phyloP scores from a whole-genome alignment of 37 sponge, comb jelly and placozoan species.

The Hormiphora californensis region DNA sequence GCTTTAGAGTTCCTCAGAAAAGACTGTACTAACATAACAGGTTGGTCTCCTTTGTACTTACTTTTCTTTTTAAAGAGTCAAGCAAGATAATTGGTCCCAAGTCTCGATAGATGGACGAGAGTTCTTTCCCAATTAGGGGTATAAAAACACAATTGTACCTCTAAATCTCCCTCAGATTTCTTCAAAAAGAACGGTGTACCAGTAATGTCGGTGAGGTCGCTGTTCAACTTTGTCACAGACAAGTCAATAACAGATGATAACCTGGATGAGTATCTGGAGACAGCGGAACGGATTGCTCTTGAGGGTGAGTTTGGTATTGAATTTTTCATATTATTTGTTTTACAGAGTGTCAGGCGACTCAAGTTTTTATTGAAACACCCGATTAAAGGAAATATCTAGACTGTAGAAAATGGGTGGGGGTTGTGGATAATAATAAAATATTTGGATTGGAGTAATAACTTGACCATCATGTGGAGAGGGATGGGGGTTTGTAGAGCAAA shows the following conservation, averaged over 20 bases:
- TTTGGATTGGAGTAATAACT: too few relatives aligned
- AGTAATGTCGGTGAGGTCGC: conserved; percentile 80
- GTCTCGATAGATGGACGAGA: too few relatives aligned
- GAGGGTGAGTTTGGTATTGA: neutral
- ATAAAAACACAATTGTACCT: too few relatives aligned
- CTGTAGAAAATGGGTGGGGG: too few relatives aligned
- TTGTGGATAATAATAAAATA: too few relatives aligned
- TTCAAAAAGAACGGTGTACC: conserved; percentile 73
- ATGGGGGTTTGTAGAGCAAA: too few relatives aligned
- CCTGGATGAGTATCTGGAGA: conserved; percentile 78
- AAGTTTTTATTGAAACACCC: neutral
- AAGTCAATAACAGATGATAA: conserved; percentile 73
- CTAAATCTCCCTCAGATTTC: conserved; percentile 64
- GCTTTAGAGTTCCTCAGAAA: conserved; percentile 93
- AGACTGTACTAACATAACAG: conserved; percentile 87
- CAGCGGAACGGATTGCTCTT: conserved; percentile 60
- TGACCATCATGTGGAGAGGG: too few relatives aligned
- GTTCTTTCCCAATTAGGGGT: too few relatives aligned
- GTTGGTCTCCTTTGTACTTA: neutral
- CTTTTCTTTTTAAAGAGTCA: neutral
- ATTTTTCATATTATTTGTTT: neutral
- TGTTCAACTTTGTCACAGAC: conserved; percentile 95
- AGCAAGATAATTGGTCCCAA: too few relatives aligned
- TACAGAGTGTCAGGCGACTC: neutral
- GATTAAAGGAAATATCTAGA: too few relatives aligned